phyloP scores from a whole-genome alignment of 2,888 invertebrate genomes.

The Erynnis tages region DNA sequence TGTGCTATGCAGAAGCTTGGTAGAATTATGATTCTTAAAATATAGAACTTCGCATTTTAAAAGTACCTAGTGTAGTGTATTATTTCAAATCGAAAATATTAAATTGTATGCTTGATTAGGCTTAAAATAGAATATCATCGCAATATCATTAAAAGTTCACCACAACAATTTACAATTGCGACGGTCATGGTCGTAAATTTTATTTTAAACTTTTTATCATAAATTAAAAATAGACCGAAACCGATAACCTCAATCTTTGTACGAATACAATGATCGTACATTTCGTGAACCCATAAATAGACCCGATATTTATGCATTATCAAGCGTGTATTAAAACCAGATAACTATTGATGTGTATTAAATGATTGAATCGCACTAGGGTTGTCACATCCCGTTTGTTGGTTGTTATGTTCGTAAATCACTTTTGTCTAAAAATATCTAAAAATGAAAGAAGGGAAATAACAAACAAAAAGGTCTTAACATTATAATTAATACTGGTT shows the following conservation, averaged over 20 bases:
- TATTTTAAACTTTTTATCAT: slow-evolving; percentile 27
- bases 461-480: too few species aligned
- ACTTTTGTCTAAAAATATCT: neutral
- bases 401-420: too few species aligned
- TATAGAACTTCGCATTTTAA: too few species aligned
- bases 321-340: slow-evolving; percentile 44
- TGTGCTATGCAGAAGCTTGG: too few species aligned
- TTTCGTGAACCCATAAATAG: slow-evolving; percentile 55
- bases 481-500: too few species aligned
- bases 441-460: too few species aligned
- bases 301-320: slow-evolving; percentile 68
- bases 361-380: slow-evolving; percentile 30
- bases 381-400: slow-evolving; percentile 6
- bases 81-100: too few species aligned
- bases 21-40: too few species aligned
- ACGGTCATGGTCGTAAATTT: slow-evolving; percentile 6
- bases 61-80: too few species aligned
- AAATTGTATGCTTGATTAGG: too few species aligned
- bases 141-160: slow-evolving; percentile 7
- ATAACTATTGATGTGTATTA: slow-evolving; percentile 34
- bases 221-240: slow-evolving; percentile 44
- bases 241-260: slow-evolving; percentile 56
- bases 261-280: slow-evolving; percentile 57
- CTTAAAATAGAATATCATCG: neutral
- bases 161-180: slow-evolving; percentile 11